Evolutionary conservation across 2,888 invertebrate genomes (phyloP), one percentile per base, ranked within the genome.

Genomic region (Agrenia bidenticulata): DNA sequence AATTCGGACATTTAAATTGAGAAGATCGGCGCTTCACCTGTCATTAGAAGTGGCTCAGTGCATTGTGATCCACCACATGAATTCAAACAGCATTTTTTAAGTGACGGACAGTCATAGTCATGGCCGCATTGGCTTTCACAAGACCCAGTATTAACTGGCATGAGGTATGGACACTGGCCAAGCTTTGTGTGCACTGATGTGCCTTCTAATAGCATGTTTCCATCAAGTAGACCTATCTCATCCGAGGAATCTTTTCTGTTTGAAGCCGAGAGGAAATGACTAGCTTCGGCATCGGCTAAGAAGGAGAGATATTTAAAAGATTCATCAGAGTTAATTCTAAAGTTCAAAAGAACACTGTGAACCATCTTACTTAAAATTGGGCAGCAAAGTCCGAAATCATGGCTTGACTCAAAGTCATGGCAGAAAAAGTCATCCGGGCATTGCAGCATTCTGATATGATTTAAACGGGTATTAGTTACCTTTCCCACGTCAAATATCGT

Each of bases 61-160:
- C 92, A 92, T 74, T 89, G 88, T 0, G 92, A 91, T 0, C 92
- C 69, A n/a, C 66, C 92, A 77, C 92, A 92, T 24, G 92, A 92
- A 50, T 91, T 92, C 0, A 90, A 89, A 78, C 92, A 92, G 80
- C 92, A 92, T 66, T 90, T 87, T 64, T 85, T 84, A 0, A 83
- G 82, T 0, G 85, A 84, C 1, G 85, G 85, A 77, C 92, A 92
- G 73, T 90, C 88, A 17, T 86, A 84, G 80, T 92, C 92, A 0
- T 86, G 86, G 61, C 86, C 86, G 74, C 92, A 92, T 77, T 89
- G 86, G 78, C 89, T 86, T 76, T 90, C 89, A 77, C 92, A 92
- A 56, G 85, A 83, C 2, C 86, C 86, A 50, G 57, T 32, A 17
- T n/a, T n/a, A 11, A 84, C 82, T 0, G 92, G 91, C 32, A 92